Evolutionary conservation across 2,888 invertebrate species (phyloP).

Genomic region (Lypha dubia): DNA sequence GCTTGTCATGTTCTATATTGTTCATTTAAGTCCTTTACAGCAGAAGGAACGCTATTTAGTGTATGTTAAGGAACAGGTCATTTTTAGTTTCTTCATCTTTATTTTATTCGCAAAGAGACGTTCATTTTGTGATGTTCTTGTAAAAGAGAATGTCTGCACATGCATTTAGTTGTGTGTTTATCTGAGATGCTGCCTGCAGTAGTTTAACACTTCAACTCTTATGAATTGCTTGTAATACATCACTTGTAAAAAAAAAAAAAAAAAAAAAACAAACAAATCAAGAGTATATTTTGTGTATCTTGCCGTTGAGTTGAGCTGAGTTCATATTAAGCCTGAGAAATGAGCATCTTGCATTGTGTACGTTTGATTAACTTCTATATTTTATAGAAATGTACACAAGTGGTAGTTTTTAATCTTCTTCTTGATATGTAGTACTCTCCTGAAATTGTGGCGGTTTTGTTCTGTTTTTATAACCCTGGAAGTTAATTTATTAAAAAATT

Average conservation of each 20-base stretch:
- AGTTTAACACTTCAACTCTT: constrained; percentile 68
- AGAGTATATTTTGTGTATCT: constrained; percentile 34
- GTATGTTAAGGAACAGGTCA: background rate
- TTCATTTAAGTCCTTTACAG: constrained; percentile 5
- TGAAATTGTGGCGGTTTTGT: background rate
- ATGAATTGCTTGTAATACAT: constrained; percentile 67
- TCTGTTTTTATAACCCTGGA: constrained; percentile 23
- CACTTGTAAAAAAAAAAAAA: constrained; percentile 41
- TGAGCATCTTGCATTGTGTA: constrained; percentile 60
- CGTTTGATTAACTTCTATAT: constrained; percentile 42
- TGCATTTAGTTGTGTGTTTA: background rate
- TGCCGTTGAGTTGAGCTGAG: constrained; percentile 21
- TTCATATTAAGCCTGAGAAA: constrained; percentile 62
- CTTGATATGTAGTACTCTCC: background rate
- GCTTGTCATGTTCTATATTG: constrained; percentile 46
- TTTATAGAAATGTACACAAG: constrained; percentile 1
- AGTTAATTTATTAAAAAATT: constrained; percentile 29
- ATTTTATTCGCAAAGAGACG: constrained; percentile 20
- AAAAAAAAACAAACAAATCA: background rate
- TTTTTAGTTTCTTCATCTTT: constrained; percentile 11
- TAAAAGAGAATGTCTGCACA: constrained; percentile 1
- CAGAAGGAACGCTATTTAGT: background rate
- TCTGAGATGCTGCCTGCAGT: constrained; percentile 48
- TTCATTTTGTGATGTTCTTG: constrained; percentile 28
- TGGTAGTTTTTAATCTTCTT: background rate